These are phyloP conservation scores for Drosophila takahashii DNA, from an alignment of 1,140 invertebrate species.

Conservation along the genomic window DNA sequence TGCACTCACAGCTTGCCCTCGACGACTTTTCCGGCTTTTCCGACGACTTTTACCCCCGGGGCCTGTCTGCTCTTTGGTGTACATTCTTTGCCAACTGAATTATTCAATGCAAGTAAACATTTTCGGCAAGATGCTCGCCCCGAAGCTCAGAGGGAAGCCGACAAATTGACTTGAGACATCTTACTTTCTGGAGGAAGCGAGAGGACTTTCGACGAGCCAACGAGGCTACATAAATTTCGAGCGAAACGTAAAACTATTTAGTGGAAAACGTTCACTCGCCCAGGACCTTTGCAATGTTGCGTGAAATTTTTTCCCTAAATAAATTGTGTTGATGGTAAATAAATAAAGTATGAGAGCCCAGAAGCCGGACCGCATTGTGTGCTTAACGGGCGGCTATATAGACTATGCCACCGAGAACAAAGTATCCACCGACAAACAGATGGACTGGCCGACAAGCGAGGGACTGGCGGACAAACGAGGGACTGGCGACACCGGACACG, in stretches of 20 bases:
- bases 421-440: slow-evolving; percentile 6
- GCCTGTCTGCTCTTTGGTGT: slow-evolving; percentile 21
- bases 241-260: slow-evolving; percentile 75
- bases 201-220: slow-evolving; percentile 4
- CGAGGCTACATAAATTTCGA: slow-evolving; percentile 56
- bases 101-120: slow-evolving; percentile 66
- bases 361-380: slow-evolving; percentile 45
- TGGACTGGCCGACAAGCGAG: not conserved
- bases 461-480: not conserved
- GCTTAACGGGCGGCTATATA: slow-evolving; percentile 35
- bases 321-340: slow-evolving; percentile 60
- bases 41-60: slow-evolving; percentile 6
- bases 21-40: slow-evolving; percentile 23
- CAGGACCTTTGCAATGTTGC: slow-evolving; percentile 23
- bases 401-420: slow-evolving; percentile 11
- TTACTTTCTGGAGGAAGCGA: slow-evolving; percentile 11
- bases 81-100: slow-evolving; percentile 43
- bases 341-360: slow-evolving; percentile 55
- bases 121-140: slow-evolving; percentile 41
- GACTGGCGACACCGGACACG: slow-evolving; percentile 12
- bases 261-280: slow-evolving; percentile 55
- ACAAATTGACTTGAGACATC: slow-evolving; percentile 71
- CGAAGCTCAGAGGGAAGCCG: slow-evolving; percentile 39
- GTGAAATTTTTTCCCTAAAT: slow-evolving; percentile 58
- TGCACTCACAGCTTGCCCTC: slow-evolving; percentile 39